Evolutionary conservation across 2,888 invertebrate species (phyloP), one percentile per base, ranked within the genome.

Genomic region (Xestia sexstrigata): DNA sequence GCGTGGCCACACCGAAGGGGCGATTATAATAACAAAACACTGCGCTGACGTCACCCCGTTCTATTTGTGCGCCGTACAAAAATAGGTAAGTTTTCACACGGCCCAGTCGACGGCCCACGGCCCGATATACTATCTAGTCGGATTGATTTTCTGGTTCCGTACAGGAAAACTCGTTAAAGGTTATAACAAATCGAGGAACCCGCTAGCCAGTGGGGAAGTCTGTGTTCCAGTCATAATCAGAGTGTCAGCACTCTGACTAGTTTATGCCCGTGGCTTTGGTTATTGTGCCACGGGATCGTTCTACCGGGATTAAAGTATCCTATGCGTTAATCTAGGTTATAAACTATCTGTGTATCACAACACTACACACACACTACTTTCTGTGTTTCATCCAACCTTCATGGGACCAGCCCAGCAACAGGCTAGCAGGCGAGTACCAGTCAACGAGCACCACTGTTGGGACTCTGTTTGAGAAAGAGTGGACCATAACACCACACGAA

Each of bases 1-100:
- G 85, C 71, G 70, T 84, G 81, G 89, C 77, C 67, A 84, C 84
- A 77, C 52, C 70, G 70, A 85, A 82, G 84, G 84, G 84, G 81
- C 84, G 89, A 85, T 85, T 88, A 88, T 88, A 89, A 88, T 88
- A 90, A 89, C 90, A 90, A 87, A 87, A 87, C 89, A 89, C 79
- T 84, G 72, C 39, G 8, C 78, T 91, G 90, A 91, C 91, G 91
- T 91, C 90, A 91, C 65, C 5, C 78, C n/a, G 73, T 35, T 87
- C 92, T 94, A 94, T 94, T 94, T 92, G 89, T 87, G 92, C 83
- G 79, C 81, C 81, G 72, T 90, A 92, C 91, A 90, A 90, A 94
- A 94, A 94, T 94, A 93, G 92, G 90, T 84, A 87, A 82, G 88
- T 91, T 94, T 88, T 88, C 88, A 88, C 88, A 89, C 88, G 89